phyloP scores from a whole-genome alignment of 2,113 vertebrate genomes.

The Oncorhynchus masou region DNA sequence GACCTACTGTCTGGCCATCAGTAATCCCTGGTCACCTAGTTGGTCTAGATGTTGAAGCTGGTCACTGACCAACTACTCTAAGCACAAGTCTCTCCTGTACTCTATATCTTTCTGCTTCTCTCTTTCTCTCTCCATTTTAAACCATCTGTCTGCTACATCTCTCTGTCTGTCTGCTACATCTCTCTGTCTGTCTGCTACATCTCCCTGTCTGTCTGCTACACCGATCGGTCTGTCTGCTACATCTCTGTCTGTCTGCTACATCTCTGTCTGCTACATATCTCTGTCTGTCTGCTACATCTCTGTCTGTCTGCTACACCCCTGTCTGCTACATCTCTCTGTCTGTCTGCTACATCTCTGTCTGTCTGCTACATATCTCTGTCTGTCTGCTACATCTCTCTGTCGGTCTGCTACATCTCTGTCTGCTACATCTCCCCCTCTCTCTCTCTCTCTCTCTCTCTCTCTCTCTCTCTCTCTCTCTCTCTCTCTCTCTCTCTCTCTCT shows the following conservation, averaged over 20 bases:
- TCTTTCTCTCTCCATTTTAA: constrained; percentile 17
- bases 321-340: background rate
- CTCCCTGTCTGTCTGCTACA: too few relatives aligned
- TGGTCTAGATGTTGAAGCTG: background rate
- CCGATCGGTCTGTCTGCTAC: too few relatives aligned
- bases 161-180: too few relatives aligned
- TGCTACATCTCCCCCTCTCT: too few relatives aligned
- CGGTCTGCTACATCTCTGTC: too few relatives aligned
- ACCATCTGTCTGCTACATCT: background rate
- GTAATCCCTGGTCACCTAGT: background rate
- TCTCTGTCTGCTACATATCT: too few relatives aligned
- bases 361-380: background rate
- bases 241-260: background rate
- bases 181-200: too few relatives aligned
- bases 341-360: background rate
- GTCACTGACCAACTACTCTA: background rate
- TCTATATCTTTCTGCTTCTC: constrained; percentile 22
- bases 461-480: constrained; percentile 9
- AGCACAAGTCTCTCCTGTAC: too few relatives aligned
- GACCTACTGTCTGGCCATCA: background rate
- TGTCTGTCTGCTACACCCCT: too few relatives aligned
- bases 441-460: too few relatives aligned
- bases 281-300: background rate
- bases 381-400: too few relatives aligned
- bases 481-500: background rate